Conservation (phyloP, 2,113 vertebrate species). For the Festucalex cinctus region DNA sequence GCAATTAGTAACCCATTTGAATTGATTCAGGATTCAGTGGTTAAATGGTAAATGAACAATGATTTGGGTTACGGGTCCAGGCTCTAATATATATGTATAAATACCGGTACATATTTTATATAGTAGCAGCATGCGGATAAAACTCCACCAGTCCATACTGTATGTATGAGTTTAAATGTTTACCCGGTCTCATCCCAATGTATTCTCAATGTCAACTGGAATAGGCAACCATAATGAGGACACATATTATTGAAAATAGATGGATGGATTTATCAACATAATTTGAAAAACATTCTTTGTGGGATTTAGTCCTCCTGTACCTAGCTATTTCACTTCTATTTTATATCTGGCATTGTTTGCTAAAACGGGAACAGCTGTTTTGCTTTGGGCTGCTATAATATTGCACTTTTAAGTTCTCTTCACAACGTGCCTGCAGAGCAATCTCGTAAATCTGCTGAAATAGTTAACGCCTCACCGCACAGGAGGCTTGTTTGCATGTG, state of each 20-base stretch:
- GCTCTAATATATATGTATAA: too few relatives aligned
- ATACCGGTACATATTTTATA: too few relatives aligned
- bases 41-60: too few relatives aligned
- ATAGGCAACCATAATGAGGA: not conserved
- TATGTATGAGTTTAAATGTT: too few relatives aligned
- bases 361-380: constrained; percentile 9
- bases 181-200: too few relatives aligned
- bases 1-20: too few relatives aligned
- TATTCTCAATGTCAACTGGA: too few relatives aligned
- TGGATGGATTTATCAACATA: not conserved
- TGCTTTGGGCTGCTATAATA: constrained; percentile 1
- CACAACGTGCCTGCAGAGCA: constrained; percentile 34
- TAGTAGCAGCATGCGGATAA: too few relatives aligned
- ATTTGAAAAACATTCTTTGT: not conserved
- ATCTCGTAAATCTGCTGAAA: constrained; percentile 39
- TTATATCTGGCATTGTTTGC: not conserved
- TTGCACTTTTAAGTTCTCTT: constrained; percentile 36
- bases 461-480: constrained; percentile 35
- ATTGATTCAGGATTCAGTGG: too few relatives aligned
- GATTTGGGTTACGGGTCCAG: too few relatives aligned
- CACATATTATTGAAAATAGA: not conserved
- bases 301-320: not conserved
- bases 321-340: not conserved
- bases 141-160: too few relatives aligned
- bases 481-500: constrained; percentile 21